Evolutionary conservation across 2,797 vertebrate genomes (phyloP).

Genomic region (Danio jaintianensis): DNA sequence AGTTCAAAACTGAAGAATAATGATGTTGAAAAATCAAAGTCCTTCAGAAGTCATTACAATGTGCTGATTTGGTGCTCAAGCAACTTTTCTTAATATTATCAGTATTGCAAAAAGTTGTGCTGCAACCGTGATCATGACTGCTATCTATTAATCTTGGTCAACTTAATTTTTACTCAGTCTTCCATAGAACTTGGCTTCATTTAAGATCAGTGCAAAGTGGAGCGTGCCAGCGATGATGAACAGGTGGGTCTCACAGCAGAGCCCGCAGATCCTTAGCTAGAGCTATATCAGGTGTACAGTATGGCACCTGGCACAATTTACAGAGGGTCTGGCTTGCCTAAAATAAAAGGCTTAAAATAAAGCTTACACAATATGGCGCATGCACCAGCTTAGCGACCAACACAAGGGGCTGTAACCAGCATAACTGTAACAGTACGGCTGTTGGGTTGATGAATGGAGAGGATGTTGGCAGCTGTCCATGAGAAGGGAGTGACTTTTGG

Average conservation of each 20-base stretch:
- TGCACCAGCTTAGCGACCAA: slow-evolving; percentile 28
- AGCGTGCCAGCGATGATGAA: slow-evolving; percentile 56
- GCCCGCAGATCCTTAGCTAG: slow-evolving; percentile 53
- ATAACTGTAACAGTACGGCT: slow-evolving; percentile 43
- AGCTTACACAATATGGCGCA: slow-evolving; percentile 39
- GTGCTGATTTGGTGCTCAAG: background rate
- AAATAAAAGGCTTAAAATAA: slow-evolving; percentile 60
- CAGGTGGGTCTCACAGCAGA: slow-evolving; percentile 63
- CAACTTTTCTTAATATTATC: background rate
- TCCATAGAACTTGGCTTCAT: background rate
- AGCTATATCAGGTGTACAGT: slow-evolving; percentile 63
- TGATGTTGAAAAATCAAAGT: no score
- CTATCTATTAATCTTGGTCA: background rate
- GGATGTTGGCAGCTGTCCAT: slow-evolving; percentile 47
- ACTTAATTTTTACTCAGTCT: background rate
- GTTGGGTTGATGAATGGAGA: slow-evolving; percentile 49
- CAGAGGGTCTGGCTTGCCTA: slow-evolving; percentile 55
- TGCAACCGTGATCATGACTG: background rate
- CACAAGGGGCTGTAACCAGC: slow-evolving; percentile 33
- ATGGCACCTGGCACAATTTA: slow-evolving; percentile 61
- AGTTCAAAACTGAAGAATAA: no score
- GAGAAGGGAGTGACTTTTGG: slow-evolving; percentile 31
- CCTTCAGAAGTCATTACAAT: background rate
- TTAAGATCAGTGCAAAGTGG: slow-evolving; percentile 52
- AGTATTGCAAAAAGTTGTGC: background rate